A percentile compares a stretch with the other conserved stretches of the same genome.
These are phyloP conservation scores for Craterocephalus amniculus DNA, from an alignment of 2,797 vertebrate genomes.

Conservation along the genomic window DNA sequence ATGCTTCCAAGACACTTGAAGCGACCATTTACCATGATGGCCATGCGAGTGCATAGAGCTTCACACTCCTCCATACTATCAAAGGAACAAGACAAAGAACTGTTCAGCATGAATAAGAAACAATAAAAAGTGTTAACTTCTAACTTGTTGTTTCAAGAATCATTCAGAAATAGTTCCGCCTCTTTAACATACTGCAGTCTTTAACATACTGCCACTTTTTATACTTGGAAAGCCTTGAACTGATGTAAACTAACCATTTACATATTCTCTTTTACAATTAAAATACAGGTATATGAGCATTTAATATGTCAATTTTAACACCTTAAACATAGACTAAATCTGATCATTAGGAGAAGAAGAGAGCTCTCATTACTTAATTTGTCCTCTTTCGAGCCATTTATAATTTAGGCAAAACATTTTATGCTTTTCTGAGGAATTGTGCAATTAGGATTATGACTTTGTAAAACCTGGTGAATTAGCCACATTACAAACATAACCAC, in stretches of 20 bases:
- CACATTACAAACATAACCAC: conserved; percentile 77
- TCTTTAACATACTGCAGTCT: neutral
- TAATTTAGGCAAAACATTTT: conserved; percentile 50
- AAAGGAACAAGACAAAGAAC: conserved; percentile 3
- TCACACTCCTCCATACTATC: conserved; percentile 98
- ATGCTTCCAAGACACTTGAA: conserved; percentile 97
- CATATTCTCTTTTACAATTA: neutral
- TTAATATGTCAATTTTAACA: conserved; percentile 46
- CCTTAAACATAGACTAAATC: conserved; percentile 57
- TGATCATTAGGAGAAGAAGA: conserved; percentile 54
- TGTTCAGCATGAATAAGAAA: neutral
- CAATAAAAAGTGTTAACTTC: neutral
- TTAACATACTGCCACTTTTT: neutral
- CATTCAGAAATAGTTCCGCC: neutral
- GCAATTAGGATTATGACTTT: conserved; percentile 77
- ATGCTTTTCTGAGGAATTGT: conserved; percentile 72
- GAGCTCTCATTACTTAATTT: conserved; percentile 51
- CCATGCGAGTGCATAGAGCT: conserved; percentile 96
- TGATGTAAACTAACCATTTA: no score
- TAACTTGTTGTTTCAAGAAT: neutral
- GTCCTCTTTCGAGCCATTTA: conserved; percentile 44
- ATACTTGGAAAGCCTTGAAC: neutral
- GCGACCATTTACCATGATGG: conserved; percentile 97
- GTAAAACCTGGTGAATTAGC: conserved; percentile 71
- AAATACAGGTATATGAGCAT: conserved; percentile 19